Conservation (phyloP, 2,888 invertebrate genomes). For the Polia nebulosa region DNA sequence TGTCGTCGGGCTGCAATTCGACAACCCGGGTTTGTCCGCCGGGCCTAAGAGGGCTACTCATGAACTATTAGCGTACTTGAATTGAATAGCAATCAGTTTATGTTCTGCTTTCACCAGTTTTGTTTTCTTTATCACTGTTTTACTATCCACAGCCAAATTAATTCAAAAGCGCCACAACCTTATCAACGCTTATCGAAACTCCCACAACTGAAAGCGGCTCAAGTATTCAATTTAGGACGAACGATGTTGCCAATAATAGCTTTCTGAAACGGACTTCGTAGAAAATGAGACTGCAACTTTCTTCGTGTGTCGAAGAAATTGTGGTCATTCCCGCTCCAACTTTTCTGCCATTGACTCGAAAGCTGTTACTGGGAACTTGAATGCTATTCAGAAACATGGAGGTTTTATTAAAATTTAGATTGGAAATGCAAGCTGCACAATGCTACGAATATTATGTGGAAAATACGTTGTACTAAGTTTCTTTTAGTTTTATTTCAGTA, state of each 20-base stretch:
- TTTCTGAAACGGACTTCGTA: constrained; percentile 54
- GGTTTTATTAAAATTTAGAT: constrained; percentile 59
- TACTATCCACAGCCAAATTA: not conserved
- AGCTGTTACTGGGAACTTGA: constrained; percentile 56
- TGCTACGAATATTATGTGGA: constrained; percentile 29
- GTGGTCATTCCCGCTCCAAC: constrained; percentile 62
- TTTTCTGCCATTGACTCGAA: constrained; percentile 60
- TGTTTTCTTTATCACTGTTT: too few species aligned
- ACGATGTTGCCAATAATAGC: constrained; percentile 63
- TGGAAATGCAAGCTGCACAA: constrained; percentile 39
- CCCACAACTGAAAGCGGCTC: constrained; percentile 26
- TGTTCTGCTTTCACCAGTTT: too few species aligned
- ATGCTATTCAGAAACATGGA: constrained; percentile 48
- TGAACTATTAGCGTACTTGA: too few species aligned
- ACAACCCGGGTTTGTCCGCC: too few species aligned
- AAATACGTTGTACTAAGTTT: constrained; percentile 26
- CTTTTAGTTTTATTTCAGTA: constrained; percentile 34
- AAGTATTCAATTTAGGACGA: constrained; percentile 62
- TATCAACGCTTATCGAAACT: constrained; percentile 33
- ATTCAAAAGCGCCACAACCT: constrained; percentile 22
- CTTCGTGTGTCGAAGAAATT: constrained; percentile 57
- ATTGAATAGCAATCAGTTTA: too few species aligned
- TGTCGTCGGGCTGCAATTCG: too few species aligned
- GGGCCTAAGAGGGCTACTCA: too few species aligned
- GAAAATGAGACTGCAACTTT: constrained; percentile 56